Conservation (phyloP, 2,113 vertebrate species). For the Halcyon senegalensis region DNA sequence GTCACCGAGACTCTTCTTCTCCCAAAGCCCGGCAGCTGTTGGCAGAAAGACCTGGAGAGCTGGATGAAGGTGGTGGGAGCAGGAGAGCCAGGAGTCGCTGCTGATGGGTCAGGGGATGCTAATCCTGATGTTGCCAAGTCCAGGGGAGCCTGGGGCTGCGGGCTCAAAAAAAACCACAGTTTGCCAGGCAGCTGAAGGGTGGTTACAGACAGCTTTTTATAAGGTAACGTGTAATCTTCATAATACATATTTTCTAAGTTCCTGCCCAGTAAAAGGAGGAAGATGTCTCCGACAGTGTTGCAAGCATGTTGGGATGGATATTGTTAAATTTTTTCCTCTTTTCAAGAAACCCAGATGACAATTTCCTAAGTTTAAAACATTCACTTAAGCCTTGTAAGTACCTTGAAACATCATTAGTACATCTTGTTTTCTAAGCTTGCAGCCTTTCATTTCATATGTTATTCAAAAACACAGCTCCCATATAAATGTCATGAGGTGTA, state of each 20-base stretch:
- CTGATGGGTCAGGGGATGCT: not conserved
- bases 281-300: not conserved
- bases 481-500: not conserved
- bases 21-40: not conserved
- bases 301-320: not conserved
- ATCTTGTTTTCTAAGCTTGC: not conserved
- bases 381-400: not conserved
- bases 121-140: not conserved
- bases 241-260: not conserved
- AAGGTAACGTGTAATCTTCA: not conserved
- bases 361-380: not conserved
- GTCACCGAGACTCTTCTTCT: accelerated
- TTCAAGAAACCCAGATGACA: not conserved
- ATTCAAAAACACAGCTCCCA: not conserved
- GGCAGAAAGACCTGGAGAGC: not conserved
- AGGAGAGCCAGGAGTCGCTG: not conserved
- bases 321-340: not conserved
- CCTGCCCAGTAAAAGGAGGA: not conserved
- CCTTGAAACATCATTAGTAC: not conserved
- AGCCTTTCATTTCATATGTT: not conserved
- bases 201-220: not conserved
- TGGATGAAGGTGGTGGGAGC: not conserved
- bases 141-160: not conserved
- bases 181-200: not conserved
- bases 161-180: not conserved